These are phyloP conservation scores for Saccostrea cuccullata DNA, from an alignment of 1,140 invertebrate species.

Conservation along the genomic window DNA sequence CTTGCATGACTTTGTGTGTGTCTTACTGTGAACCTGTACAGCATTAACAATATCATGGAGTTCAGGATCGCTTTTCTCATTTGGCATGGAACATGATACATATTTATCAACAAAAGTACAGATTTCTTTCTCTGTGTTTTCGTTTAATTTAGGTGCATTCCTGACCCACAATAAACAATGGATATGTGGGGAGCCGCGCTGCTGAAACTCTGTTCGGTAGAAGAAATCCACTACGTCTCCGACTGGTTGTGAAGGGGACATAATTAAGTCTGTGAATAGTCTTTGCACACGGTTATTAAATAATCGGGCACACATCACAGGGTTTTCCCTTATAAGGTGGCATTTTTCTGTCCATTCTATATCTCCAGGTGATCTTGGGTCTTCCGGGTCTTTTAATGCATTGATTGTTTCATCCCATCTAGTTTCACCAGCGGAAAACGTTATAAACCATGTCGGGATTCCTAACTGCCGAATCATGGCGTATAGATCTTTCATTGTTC, in stretches of 20 bases:
- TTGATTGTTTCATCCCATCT: constrained; percentile 42
- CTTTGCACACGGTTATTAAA: constrained; percentile 46
- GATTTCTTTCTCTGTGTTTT: constrained; percentile 41
- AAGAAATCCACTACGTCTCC: constrained; percentile 62
- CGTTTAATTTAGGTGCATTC: constrained; percentile 66
- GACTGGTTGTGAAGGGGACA: constrained; percentile 40
- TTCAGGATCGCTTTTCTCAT: constrained; percentile 20
- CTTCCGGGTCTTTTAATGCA: not conserved
- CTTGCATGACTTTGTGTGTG: constrained; percentile 29
- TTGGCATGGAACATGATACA: constrained; percentile 44
- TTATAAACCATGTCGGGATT: constrained; percentile 54
- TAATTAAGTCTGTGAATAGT: constrained; percentile 49
- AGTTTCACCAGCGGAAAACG: constrained; percentile 56
- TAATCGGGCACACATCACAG: constrained; percentile 39
- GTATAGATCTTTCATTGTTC: constrained; percentile 59
- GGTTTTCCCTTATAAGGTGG: constrained; percentile 46
- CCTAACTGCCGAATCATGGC: constrained; percentile 61
- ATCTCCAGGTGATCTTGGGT: constrained; percentile 45
- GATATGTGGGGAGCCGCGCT: constrained; percentile 77
- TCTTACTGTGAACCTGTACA: constrained; percentile 47
- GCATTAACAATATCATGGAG: constrained; percentile 36
- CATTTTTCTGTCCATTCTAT: constrained; percentile 52
- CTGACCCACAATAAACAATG: constrained; percentile 77
- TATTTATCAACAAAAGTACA: constrained; percentile 54
- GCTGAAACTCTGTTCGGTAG: constrained; percentile 77